phyloP scores from a whole-genome alignment of 2,888 invertebrate genomes.

The Stenodera caucasica region DNA sequence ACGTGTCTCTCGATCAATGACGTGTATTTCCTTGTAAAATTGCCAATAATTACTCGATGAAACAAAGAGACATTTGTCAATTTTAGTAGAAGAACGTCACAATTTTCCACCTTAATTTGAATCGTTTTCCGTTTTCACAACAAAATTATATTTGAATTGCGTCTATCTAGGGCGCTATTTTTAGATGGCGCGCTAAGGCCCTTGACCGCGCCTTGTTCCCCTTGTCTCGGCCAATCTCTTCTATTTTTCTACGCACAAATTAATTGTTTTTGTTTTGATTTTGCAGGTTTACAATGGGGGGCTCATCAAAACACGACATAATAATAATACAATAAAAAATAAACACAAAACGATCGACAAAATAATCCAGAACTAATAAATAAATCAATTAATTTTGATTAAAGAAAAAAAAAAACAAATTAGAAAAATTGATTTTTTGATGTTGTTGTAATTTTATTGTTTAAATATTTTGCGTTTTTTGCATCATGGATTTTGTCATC shows the following conservation, averaged over 20 bases:
- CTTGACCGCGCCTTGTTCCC: conserved; percentile 23
- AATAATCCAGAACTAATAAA: conserved; percentile 23
- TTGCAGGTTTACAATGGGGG: conserved; percentile 53
- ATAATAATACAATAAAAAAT: no score
- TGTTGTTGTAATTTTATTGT: conserved; percentile 25
- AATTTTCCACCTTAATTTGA: no score
- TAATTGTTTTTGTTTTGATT: conserved; percentile 24
- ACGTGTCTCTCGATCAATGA: conserved; percentile 15
- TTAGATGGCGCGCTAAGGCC: conserved; percentile 16
- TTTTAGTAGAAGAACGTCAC: background rate
- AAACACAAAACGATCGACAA: conserved; percentile 21
- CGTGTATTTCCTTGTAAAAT: background rate
- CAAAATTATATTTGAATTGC: background rate
- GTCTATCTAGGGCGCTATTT: conserved; percentile 12
- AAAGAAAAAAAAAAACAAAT: conserved; percentile 18
- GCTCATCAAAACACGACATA: no score
- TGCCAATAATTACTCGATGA: no score
- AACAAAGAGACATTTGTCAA: background rate
- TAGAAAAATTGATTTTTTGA: conserved; percentile 23
- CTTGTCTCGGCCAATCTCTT: background rate
- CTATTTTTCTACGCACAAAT: conserved; percentile 10
- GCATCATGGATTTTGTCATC: conserved; percentile 18
- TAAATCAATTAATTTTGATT: conserved; percentile 18
- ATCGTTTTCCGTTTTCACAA: no score
- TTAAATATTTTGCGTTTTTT: conserved; percentile 18